phyloP scores from a whole-genome alignment of 2,113 vertebrate species.

The Coregonus clupeaformis region DNA sequence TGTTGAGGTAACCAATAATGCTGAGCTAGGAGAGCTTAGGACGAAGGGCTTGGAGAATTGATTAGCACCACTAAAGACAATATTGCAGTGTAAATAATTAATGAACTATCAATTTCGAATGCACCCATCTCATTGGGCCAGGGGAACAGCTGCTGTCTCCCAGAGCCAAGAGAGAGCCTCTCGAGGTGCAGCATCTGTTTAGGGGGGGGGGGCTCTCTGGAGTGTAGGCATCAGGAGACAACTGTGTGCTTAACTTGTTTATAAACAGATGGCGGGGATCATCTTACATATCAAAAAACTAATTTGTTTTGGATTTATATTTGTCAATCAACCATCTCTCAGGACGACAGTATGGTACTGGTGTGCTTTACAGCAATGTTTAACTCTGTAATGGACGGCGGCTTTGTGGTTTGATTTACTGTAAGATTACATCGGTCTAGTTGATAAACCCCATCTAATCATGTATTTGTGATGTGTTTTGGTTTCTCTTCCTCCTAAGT shows the following conservation, averaged over 20 bases:
- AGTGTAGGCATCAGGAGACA: constrained; percentile 70
- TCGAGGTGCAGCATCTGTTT: constrained; percentile 79
- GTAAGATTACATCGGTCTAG: no score
- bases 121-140: constrained; percentile 69
- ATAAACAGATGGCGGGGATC: constrained; percentile 70
- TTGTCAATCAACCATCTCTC: no score
- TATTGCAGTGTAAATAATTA: constrained; percentile 74
- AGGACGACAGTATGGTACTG: no score
- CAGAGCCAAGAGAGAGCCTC: constrained; percentile 60
- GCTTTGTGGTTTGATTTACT: neutral
- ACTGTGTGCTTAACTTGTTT: constrained; percentile 77
- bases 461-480: constrained; percentile 6
- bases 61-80: constrained; percentile 23
- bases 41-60: neutral
- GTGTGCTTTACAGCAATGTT: no score
- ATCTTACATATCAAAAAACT: neutral
- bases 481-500: constrained; percentile 6
- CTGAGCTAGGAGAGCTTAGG: no score
- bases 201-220: constrained; percentile 51
- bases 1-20: no score
- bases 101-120: constrained; percentile 71
- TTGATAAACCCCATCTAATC: neutral
- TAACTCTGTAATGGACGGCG: no score
- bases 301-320: no score
- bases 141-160: constrained; percentile 75